These are phyloP conservation scores for Anolis sagrei DNA, from an alignment of 2,113 vertebrate genomes.

Conservation along the genomic window DNA sequence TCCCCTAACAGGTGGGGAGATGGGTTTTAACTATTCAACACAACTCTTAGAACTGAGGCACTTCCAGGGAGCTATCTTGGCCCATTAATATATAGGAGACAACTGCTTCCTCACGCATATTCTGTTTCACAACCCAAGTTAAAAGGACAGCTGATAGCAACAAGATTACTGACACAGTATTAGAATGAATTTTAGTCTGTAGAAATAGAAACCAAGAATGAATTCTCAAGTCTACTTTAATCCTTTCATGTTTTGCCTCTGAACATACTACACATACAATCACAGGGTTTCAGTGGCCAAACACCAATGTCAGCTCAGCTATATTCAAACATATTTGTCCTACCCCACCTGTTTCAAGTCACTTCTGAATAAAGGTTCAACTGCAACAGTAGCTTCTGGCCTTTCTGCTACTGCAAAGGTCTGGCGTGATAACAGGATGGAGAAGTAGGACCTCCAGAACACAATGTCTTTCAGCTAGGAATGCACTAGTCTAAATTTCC, in stretches of 20 bases:
- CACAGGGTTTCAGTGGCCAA: background rate
- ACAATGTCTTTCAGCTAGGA: background rate
- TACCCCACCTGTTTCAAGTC: accelerated
- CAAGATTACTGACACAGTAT: slow-evolving; percentile 3
- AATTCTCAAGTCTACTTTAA: slow-evolving; percentile 16
- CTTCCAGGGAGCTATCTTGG: background rate
- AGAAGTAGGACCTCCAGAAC: background rate
- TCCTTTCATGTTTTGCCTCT: background rate
- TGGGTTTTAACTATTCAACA: slow-evolving; percentile 20
- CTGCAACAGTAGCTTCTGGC: accelerated
- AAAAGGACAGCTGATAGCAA: background rate
- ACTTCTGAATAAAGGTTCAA: background rate
- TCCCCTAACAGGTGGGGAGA: background rate
- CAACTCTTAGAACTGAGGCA: slow-evolving; percentile 4
- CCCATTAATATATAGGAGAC: background rate
- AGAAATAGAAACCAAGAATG: background rate
- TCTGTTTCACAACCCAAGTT: slow-evolving; percentile 28
- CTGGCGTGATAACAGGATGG: accelerated
- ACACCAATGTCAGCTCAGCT: accelerated
- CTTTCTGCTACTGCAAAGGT: background rate
- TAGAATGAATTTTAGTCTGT: background rate
- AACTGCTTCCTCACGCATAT: slow-evolving; percentile 5
- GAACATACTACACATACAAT: background rate
- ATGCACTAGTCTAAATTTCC: background rate
- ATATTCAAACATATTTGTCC: background rate